phyloP scores from a whole-genome alignment of 2,888 invertebrate species.

The Troides oblongomaculatus region DNA sequence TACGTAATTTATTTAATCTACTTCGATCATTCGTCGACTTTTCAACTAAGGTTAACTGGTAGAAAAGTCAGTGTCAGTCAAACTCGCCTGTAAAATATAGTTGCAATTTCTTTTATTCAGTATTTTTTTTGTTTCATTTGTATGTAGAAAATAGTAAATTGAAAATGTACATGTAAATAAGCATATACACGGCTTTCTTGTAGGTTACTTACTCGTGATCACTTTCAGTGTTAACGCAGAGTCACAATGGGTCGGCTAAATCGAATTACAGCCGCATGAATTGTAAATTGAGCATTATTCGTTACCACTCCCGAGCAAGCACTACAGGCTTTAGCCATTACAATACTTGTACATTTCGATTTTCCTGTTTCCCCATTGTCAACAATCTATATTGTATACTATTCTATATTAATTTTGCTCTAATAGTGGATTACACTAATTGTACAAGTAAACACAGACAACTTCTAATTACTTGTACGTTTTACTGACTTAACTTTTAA shows the following conservation, averaged over 20 bases:
- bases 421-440: background rate
- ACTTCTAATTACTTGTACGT: no score
- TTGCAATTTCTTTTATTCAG: no score
- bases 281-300: conserved; percentile 66
- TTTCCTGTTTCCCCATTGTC: background rate
- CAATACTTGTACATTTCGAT: conserved; percentile 7
- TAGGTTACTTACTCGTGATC: conserved; percentile 14
- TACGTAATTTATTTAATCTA: no score
- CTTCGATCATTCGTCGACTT: no score
- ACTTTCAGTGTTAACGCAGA: conserved; percentile 29
- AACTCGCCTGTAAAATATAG: no score
- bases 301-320: background rate
- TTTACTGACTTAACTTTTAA: no score
- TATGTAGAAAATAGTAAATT: background rate
- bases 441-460: background rate
- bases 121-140: background rate
- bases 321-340: background rate
- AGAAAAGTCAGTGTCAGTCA: no score
- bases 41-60: no score
- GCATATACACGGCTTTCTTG: background rate
- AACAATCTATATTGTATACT: background rate
- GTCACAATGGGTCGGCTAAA: conserved; percentile 75
- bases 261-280: conserved; percentile 77
- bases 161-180: background rate
- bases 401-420: background rate